Evolutionary conservation across 2,797 vertebrate genomes (phyloP).

Genomic region (Bovichtus diacanthus): DNA sequence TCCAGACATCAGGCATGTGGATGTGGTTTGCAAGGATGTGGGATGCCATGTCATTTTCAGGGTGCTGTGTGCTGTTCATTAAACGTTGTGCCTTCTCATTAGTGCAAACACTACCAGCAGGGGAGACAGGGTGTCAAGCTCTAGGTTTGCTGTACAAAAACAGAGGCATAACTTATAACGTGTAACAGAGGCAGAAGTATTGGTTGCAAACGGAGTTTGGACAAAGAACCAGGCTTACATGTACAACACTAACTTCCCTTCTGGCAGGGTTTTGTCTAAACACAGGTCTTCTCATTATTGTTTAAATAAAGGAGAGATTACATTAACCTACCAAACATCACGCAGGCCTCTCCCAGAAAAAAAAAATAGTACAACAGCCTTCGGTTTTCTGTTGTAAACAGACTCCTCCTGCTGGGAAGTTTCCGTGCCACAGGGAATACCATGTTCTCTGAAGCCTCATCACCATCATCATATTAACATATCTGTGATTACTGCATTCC

Average conservation of each 20-base stretch:
- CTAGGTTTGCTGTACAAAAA: neutral
- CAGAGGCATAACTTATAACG: no score
- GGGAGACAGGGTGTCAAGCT: constrained; percentile 18
- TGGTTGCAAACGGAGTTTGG: neutral
- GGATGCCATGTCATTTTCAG: constrained; percentile 41
- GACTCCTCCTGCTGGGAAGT: constrained; percentile 55
- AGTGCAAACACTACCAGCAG: constrained; percentile 61
- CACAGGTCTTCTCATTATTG: constrained; percentile 24
- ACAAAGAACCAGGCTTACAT: neutral
- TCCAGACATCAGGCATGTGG: constrained; percentile 25
- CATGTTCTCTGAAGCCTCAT: constrained; percentile 16
- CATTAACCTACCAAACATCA: constrained; percentile 36
- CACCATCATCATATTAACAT: constrained; percentile 5
- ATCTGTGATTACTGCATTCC: constrained; percentile 22
- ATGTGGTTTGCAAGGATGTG: constrained; percentile 54
- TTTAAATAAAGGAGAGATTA: constrained; percentile 24
- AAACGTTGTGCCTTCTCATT: constrained; percentile 59
- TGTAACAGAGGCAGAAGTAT: neutral
- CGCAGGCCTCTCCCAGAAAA: constrained; percentile 7
- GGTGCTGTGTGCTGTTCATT: constrained; percentile 48
- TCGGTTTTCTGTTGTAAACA: constrained; percentile 47
- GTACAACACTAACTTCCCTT: neutral
- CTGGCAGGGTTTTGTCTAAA: neutral
- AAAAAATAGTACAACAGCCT: constrained; percentile 36
- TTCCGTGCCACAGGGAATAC: constrained; percentile 51